phyloP scores from a whole-genome alignment of 1,140 invertebrate species.

The Latrodectus geometricus region DNA sequence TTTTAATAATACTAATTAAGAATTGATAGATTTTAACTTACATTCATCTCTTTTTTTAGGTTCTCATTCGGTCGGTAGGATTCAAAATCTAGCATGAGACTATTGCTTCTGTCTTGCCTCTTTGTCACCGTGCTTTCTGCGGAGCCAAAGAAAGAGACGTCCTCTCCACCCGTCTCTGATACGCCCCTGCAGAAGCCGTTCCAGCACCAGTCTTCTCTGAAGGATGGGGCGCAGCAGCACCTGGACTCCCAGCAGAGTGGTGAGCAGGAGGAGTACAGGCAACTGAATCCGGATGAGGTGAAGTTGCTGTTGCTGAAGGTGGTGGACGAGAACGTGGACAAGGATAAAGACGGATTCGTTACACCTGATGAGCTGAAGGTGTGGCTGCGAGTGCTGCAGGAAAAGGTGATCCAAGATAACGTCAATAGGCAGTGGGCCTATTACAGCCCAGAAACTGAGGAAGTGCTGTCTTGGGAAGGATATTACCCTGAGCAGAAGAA shows the following conservation, averaged over 20 bases:
- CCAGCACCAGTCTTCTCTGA: too few relatives aligned
- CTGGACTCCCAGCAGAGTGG: not conserved
- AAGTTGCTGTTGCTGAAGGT: conserved; percentile 48
- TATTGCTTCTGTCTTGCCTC: too few relatives aligned
- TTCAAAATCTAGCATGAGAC: too few relatives aligned
- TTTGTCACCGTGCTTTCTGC: too few relatives aligned
- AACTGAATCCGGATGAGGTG: conserved; percentile 42
- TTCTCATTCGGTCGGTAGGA: too few relatives aligned
- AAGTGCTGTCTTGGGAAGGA: conserved; percentile 70
- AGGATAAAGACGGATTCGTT: conserved; percentile 72
- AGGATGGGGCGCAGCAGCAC: not conserved
- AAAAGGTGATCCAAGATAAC: conserved; percentile 86
- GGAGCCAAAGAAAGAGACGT: too few relatives aligned
- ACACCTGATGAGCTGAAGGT: conserved; percentile 90
- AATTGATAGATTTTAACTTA: too few relatives aligned
- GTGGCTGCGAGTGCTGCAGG: conserved; percentile 76
- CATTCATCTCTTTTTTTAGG: too few relatives aligned
- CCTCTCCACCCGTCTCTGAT: too few relatives aligned
- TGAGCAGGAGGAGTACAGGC: conserved; percentile 39
- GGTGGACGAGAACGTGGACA: conserved; percentile 51
- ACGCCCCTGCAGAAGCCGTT: too few relatives aligned
- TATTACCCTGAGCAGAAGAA: conserved; percentile 87
- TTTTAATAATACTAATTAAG: too few relatives aligned
- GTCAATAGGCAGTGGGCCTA: conserved; percentile 89
- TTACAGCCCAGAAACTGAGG: conserved; percentile 64